Conservation (phyloP, 2,888 invertebrate genomes). For the Oligia strigilis region DNA sequence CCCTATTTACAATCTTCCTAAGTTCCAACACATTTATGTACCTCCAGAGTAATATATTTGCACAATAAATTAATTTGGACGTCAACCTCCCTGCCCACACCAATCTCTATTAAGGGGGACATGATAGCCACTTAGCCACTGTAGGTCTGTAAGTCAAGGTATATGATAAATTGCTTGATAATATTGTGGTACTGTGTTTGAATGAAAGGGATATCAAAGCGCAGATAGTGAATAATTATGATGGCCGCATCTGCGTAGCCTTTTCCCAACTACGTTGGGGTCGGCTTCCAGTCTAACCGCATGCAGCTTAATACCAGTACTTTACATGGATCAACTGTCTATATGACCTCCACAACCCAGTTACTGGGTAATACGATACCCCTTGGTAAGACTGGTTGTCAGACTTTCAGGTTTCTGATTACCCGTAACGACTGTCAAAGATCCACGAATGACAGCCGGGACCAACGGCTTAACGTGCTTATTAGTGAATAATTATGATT, state of each 20-base stretch:
- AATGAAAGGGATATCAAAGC: conserved; percentile 4
- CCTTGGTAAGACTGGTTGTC: too few relatives aligned
- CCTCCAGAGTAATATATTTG: conserved; percentile 22
- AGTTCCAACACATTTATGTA: not conserved
- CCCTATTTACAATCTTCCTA: not conserved
- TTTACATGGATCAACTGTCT: too few relatives aligned
- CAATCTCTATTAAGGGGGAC: conserved; percentile 52
- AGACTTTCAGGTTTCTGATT: too few relatives aligned
- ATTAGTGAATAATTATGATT: not conserved
- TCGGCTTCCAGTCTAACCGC: too few relatives aligned
- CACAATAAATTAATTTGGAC: conserved; percentile 51
- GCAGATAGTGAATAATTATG: not conserved
- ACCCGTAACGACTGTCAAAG: too few relatives aligned
- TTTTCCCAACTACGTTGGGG: too few relatives aligned
- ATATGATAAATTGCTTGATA: conserved; percentile 32
- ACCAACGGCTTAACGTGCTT: too few relatives aligned
- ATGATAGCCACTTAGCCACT: conserved; percentile 57
- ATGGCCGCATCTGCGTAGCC: too few relatives aligned
- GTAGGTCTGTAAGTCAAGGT: conserved; percentile 36
- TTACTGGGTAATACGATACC: too few relatives aligned
- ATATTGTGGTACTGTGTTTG: conserved; percentile 3
- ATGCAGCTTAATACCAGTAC: too few relatives aligned
- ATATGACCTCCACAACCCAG: too few relatives aligned
- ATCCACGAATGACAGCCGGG: too few relatives aligned
- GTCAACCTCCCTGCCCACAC: conserved; percentile 41